A percentile compares a stretch with the other conserved stretches of the same genome.
Evolutionary conservation across 1,140 invertebrate genomes (phyloP).

Genomic region (Pectinophora gossypiella): DNA sequence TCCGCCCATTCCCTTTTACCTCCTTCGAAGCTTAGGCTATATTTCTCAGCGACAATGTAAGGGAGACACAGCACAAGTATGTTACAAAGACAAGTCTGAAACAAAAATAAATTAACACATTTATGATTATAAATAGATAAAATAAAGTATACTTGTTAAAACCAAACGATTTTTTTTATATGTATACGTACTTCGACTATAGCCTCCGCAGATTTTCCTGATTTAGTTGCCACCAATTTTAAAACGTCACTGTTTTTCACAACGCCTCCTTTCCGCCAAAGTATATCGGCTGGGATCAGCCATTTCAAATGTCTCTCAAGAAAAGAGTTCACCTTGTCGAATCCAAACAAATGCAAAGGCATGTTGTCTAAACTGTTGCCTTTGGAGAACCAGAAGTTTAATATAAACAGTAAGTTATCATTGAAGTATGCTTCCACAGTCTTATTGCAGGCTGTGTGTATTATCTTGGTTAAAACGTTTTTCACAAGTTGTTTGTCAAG

Average conservation of each 20-base stretch:
- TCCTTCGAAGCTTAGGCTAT: slow-evolving; percentile 19
- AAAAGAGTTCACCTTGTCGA: slow-evolving; percentile 25
- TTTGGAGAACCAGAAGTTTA: slow-evolving; percentile 47
- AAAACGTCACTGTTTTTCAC: slow-evolving; percentile 32
- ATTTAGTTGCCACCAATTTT: slow-evolving; percentile 23
- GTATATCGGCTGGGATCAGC: slow-evolving; percentile 39
- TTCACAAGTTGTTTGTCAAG: slow-evolving; percentile 35
- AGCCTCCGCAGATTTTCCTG: slow-evolving; percentile 17
- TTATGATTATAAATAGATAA: background rate
- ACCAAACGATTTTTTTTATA: too few relatives aligned
- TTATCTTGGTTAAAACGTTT: slow-evolving; percentile 45
- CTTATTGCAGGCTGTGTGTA: slow-evolving; percentile 19
- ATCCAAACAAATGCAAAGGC: slow-evolving; percentile 43
- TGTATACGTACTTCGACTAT: slow-evolving; percentile 39
- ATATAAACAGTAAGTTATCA: slow-evolving; percentile 33
- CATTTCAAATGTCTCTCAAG: slow-evolving; percentile 42
- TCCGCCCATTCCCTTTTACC: slow-evolving; percentile 10
- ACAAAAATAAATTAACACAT: slow-evolving; percentile 20
- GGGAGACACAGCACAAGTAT: slow-evolving; percentile 47
- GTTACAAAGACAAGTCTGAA: slow-evolving; percentile 48
- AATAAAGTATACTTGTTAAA: too few relatives aligned
- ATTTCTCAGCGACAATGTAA: slow-evolving; percentile 49
- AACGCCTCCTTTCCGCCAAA: slow-evolving; percentile 46
- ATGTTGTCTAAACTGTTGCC: slow-evolving; percentile 37
- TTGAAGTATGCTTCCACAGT: slow-evolving; percentile 37